Conservation (phyloP, 2,113 vertebrate genomes). For the Sinosuthora webbiana region DNA sequence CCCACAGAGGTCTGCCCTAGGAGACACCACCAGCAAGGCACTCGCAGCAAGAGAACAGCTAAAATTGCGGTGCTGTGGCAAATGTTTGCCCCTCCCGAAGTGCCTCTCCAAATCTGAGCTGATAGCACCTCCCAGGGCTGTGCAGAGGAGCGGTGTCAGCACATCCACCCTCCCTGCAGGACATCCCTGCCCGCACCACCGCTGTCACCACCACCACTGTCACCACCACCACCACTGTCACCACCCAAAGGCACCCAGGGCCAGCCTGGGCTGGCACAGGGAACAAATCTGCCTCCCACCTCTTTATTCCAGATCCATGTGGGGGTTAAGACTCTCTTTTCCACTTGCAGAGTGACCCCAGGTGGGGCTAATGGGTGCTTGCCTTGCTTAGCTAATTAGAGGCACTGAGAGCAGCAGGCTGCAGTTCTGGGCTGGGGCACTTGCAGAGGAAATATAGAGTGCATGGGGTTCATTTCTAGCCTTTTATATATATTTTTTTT, state of each 20-base stretch:
- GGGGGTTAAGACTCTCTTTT: background rate
- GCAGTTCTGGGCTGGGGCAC: background rate
- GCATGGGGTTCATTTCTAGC: background rate
- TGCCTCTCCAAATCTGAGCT: background rate
- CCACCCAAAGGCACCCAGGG: background rate
- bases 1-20: accelerated
- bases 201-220: background rate
- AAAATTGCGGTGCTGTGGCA: background rate
- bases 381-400: constrained; percentile 51
- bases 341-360: constrained; percentile 3
- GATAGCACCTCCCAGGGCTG: background rate
- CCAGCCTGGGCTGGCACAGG: background rate
- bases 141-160: background rate
- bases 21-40: background rate
- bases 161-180: accelerated
- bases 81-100: background rate
- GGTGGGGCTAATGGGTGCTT: constrained; percentile 41
- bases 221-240: background rate
- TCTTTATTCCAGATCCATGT: background rate
- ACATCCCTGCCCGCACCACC: background rate
- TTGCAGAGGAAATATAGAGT: background rate
- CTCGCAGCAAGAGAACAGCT: background rate
- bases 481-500: too few relatives aligned
- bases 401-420: background rate
- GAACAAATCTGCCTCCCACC: background rate